phyloP scores from a whole-genome alignment of 2,888 invertebrate genomes.

The Acrocera orbiculus region DNA sequence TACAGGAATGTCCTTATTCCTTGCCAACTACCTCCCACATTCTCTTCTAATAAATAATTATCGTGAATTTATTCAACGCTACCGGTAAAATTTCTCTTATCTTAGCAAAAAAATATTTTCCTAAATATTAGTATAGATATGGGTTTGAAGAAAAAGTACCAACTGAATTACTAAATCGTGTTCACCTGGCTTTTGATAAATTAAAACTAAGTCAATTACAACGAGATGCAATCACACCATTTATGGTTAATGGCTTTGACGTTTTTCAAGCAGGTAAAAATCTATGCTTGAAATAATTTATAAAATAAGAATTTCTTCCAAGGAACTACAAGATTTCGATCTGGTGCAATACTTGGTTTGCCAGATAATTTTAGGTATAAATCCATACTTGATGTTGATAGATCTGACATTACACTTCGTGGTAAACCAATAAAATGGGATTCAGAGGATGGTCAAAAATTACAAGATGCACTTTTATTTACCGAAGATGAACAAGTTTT shows the following conservation, averaged over 20 bases:
- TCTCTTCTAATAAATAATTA: slow-evolving; percentile 43
- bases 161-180: slow-evolving; percentile 33
- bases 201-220: slow-evolving; percentile 37
- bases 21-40: slow-evolving; percentile 39
- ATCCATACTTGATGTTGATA: slow-evolving; percentile 37
- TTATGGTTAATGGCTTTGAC: slow-evolving; percentile 56
- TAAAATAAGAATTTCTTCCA: slow-evolving; percentile 10
- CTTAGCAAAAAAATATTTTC: neutral
- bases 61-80: slow-evolving; percentile 42
- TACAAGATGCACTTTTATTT: slow-evolving; percentile 50
- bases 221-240: slow-evolving; percentile 39
- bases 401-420: slow-evolving; percentile 40
- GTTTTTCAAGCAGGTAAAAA: slow-evolving; percentile 46
- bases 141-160: slow-evolving; percentile 40
- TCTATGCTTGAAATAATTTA: neutral
- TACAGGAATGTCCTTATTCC: slow-evolving; percentile 29
- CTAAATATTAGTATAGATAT: slow-evolving; percentile 32
- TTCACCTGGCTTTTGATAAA: slow-evolving; percentile 40
- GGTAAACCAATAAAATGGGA: slow-evolving; percentile 46
- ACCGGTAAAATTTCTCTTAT: slow-evolving; percentile 34
- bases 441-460: slow-evolving; percentile 39
- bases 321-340: slow-evolving; percentile 37
- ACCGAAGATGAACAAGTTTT: slow-evolving; percentile 64
- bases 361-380: slow-evolving; percentile 52
- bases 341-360: slow-evolving; percentile 53